A percentile compares a stretch with the other conserved stretches of the same genome.
Conservation (phyloP, 37 sponge, comb jelly and placozoan species). For the Cliona cf. orientalis region DNA sequence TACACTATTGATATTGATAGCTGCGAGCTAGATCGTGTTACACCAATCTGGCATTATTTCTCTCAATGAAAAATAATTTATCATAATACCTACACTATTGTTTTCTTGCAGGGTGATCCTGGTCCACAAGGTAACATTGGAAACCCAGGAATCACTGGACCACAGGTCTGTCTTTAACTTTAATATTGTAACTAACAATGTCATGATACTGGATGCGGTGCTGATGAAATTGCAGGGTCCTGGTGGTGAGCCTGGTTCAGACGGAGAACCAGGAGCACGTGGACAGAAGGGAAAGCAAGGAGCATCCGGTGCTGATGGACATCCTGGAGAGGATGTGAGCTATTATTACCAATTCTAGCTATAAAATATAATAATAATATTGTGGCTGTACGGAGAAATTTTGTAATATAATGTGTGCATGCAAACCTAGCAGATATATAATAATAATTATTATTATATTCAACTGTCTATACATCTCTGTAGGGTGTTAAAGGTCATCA, state of each 20-base stretch:
- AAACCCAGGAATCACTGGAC: conserved; percentile 51
- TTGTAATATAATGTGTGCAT: not conserved
- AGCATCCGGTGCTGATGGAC: conserved; percentile 47
- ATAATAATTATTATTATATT: not conserved
- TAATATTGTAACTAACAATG: no score
- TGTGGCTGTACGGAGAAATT: no score
- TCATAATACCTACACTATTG: no score
- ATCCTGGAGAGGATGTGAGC: conserved; percentile 41
- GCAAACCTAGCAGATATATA: not conserved
- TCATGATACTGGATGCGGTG: not conserved
- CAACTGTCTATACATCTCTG: not conserved
- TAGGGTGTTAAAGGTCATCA: conserved; percentile 60
- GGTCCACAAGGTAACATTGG: conserved; percentile 34
- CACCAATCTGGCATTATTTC: no score
- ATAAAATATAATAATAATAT: not conserved
- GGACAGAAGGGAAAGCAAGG: conserved; percentile 60
- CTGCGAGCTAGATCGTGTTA: no score
- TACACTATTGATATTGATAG: no score
- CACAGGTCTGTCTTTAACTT: conserved; percentile 32
- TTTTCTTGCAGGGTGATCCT: not conserved
- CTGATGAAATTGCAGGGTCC: conserved; percentile 62
- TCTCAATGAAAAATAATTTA: no score
- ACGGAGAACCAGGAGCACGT: conserved; percentile 28
- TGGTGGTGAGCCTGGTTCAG: conserved; percentile 51
- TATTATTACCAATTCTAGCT: not conserved